Evolutionary conservation across 2,797 vertebrate genomes (phyloP).

Genomic region (Ptychadena robeensis): DNA sequence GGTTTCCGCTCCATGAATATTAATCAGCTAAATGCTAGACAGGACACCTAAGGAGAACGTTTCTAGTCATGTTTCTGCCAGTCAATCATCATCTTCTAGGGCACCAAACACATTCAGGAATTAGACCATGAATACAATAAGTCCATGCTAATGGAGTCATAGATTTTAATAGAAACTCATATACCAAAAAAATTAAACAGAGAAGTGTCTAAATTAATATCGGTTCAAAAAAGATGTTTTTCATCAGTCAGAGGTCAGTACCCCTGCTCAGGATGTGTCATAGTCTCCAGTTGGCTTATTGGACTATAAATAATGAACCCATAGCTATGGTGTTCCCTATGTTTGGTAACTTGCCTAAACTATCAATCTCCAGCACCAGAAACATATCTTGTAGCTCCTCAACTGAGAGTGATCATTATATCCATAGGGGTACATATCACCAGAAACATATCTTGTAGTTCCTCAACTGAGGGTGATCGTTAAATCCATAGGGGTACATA

Average conservation of each 20-base stretch:
- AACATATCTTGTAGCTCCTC: too few relatives aligned
- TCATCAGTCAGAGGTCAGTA: background rate
- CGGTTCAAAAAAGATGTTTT: too few relatives aligned
- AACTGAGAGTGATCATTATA: background rate
- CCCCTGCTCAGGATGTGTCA: background rate
- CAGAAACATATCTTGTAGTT: too few relatives aligned
- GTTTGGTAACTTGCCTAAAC: background rate
- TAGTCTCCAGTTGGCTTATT: background rate
- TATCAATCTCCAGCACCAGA: background rate
- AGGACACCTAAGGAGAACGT: background rate
- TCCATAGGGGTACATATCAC: background rate
- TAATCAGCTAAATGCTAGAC: constrained; percentile 24
- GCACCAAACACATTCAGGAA: background rate
- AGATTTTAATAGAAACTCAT: background rate
- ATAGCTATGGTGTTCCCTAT: background rate
- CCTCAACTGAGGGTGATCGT: background rate
- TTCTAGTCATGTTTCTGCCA: background rate
- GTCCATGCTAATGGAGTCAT: background rate
- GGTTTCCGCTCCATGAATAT: constrained; percentile 41
- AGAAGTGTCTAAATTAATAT: too few relatives aligned
- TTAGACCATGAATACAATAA: background rate
- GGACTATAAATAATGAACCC: background rate
- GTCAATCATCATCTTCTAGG: background rate
- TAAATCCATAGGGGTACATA: background rate
- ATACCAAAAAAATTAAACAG: too few relatives aligned